phyloP scores from a whole-genome alignment of 2,113 vertebrate species.

The Prolemur simus region DNA sequence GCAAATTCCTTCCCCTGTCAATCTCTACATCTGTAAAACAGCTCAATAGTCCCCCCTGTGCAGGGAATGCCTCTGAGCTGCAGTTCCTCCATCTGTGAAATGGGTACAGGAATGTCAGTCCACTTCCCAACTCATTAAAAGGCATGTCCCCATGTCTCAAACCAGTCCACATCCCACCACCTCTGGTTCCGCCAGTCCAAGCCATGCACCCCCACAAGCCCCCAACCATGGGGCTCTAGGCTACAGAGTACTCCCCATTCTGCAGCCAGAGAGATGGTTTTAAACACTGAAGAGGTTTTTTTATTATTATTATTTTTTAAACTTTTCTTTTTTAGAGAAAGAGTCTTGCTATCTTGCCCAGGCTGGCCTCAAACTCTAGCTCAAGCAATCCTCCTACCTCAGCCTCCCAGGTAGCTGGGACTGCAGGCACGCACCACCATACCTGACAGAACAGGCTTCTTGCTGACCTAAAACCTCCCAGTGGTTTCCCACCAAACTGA shows the following conservation, averaged over 20 bases:
- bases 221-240: background rate
- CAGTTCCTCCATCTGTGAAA: background rate
- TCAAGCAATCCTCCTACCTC: background rate
- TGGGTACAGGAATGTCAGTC: background rate
- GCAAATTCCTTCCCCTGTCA: background rate
- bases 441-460: background rate
- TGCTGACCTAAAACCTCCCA: background rate
- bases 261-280: background rate
- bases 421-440: background rate
- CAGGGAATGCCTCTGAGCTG: background rate
- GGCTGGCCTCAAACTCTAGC: background rate
- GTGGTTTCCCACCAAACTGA: background rate
- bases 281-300: too few species aligned
- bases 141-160: background rate
- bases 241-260: background rate
- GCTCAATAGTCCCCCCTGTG: fast-evolving
- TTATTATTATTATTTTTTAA: too few species aligned
- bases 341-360: background rate
- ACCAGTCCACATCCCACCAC: background rate
- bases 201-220: too few species aligned
- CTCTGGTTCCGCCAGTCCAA: background rate
- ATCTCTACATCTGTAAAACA: background rate
- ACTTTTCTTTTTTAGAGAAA: background rate
- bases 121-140: background rate
- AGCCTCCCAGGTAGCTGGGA: background rate